Base-by-base conservation (phyloP, 2,888 invertebrate species). In the Lepidonotus clava region DNA sequence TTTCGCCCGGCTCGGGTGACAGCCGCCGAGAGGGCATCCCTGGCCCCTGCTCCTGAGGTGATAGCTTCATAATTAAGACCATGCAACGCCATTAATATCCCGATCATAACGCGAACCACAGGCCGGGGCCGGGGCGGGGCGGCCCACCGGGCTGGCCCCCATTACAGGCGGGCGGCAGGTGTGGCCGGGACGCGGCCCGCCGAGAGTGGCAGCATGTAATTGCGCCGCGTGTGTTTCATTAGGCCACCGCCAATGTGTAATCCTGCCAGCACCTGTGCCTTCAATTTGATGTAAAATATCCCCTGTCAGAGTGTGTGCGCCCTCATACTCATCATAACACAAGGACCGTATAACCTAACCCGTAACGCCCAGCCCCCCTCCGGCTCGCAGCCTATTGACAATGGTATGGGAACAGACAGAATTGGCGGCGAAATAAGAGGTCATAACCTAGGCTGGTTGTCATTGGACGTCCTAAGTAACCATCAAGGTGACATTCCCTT, bases 201-300 rank as follows among this genome's bases (percentile, higher is more conserved):
- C 76, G 34, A n/a, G 38, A 76, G 76, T 36, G 76, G 76, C 76
- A 36, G 76, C 38, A 40, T 40, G 76, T 76, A 76, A 76, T 76
- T 76, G 38, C 38, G 38, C 76, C 40, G 76, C 76, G 61, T 76
- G 76, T 76, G 40, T 76, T 76, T 76, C 38, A 76, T 76, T 76
- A 76, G 76, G 76, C 76, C 76, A 4, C 76, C 24, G 61, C 61
- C 61, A 61, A 61, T 61, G 61, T 61, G 61, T 61, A 61, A 61
- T 76, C 40, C 76, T 76, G 38, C 38, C n/a, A 76, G 76, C 76
- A 76, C 76, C 76, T 76, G 76, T 40, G 76, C 76, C 76, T 76
- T 76, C 76, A 76, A 38, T 28, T 76, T 34, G 34, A 76, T 40
- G 36, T 40, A 28, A 76, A 76, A 40, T 76, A 76, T 76, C 76